phyloP scores from a whole-genome alignment of 2,113 vertebrate species.

The Rostratula benghalensis region DNA sequence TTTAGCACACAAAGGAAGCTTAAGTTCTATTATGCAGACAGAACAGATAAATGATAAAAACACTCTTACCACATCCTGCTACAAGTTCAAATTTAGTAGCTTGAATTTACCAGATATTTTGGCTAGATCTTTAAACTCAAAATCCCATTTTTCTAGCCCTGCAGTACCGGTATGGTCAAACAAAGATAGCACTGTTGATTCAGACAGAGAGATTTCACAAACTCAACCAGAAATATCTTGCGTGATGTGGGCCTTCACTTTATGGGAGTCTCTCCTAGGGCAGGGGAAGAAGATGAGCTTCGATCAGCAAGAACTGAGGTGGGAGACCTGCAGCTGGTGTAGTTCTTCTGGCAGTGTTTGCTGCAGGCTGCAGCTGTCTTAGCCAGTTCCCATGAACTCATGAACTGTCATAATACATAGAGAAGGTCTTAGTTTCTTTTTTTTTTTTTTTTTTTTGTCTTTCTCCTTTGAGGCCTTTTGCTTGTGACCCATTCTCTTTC shows the following conservation, averaged over 20 bases:
- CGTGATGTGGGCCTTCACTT: background rate
- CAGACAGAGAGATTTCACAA: background rate
- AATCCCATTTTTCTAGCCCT: background rate
- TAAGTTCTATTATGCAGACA: background rate
- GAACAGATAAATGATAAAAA: background rate
- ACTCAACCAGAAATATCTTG: background rate
- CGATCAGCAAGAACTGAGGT: background rate
- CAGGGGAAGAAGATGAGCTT: background rate
- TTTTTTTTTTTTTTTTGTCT: background rate
- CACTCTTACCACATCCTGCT: background rate
- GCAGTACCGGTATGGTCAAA: background rate
- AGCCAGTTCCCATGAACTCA: constrained; percentile 62
- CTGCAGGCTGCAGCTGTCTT: constrained; percentile 47
- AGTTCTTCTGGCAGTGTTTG: constrained; percentile 26
- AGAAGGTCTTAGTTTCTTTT: constrained; percentile 41
- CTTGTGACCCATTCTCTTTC: constrained; percentile 41
- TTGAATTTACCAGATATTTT: background rate
- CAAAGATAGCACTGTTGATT: background rate
- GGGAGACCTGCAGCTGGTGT: constrained; percentile 42
- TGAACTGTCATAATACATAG: constrained; percentile 60
- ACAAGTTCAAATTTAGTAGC: background rate
- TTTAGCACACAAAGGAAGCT: background rate
- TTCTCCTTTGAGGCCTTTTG: background rate
- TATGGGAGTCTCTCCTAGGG: background rate
- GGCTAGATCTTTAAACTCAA: background rate